These are phyloP conservation scores for Cryptus viduatorius DNA, from an alignment of 2,888 invertebrate genomes.

Conservation along the genomic window DNA sequence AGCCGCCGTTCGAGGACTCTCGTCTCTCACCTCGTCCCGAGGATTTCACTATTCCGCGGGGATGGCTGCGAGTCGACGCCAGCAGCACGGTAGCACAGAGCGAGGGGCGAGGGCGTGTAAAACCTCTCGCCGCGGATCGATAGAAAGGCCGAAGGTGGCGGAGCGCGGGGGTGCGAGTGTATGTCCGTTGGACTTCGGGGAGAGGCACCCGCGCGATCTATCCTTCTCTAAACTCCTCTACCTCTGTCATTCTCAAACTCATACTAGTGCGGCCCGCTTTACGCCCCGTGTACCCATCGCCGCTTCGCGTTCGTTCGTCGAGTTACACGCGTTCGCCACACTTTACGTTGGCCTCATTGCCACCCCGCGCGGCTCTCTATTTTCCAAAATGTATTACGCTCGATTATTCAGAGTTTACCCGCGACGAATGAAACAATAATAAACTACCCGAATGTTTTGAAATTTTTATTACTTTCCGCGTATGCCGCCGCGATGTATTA, in stretches of 20 bases:
- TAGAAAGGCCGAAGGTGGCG: constrained; percentile 82
- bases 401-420: constrained; percentile 35
- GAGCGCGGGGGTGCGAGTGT: constrained; percentile 65
- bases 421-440: constrained; percentile 1
- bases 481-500: neutral
- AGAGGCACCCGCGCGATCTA: constrained; percentile 58
- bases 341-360: constrained; percentile 48
- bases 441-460: neutral
- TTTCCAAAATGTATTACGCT: constrained; percentile 48
- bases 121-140: constrained; percentile 83
- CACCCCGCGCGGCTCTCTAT: constrained; percentile 14
- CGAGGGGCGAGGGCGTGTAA: constrained; percentile 79
- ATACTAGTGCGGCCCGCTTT: neutral
- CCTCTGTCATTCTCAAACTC: neutral
- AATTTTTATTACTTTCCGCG: neutral
- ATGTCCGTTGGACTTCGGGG: constrained; percentile 79
- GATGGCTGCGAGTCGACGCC: constrained; percentile 59
- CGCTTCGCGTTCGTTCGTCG: constrained; percentile 51
- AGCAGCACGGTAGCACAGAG: constrained; percentile 24
- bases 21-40: constrained; percentile 72
- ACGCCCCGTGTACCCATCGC: constrained; percentile 34
- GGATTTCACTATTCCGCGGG: constrained; percentile 70
- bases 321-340: constrained; percentile 56
- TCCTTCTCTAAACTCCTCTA: constrained; percentile 1
- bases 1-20: constrained; percentile 70